phyloP scores from a whole-genome alignment of 1,140 invertebrate species.

The Nasonia giraulti region DNA sequence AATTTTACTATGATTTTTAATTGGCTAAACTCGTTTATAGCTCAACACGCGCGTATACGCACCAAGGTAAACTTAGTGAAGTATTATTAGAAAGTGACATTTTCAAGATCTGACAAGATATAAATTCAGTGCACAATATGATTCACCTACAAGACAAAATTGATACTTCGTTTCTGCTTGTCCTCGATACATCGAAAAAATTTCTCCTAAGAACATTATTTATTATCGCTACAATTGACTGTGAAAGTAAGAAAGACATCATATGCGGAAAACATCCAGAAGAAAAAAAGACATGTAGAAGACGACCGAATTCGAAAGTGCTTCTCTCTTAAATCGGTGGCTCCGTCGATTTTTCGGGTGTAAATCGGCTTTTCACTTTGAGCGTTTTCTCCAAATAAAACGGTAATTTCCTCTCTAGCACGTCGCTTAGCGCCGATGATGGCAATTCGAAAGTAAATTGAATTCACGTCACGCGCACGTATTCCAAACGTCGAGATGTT shows the following conservation, averaged over 20 bases:
- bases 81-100: constrained; percentile 32
- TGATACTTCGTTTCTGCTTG: constrained; percentile 19
- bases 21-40: neutral
- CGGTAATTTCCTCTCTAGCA: constrained; percentile 40
- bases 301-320: constrained; percentile 32
- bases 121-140: constrained; percentile 29
- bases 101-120: neutral
- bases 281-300: constrained; percentile 3
- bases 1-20: too few relatives aligned
- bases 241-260: constrained; percentile 37
- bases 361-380: constrained; percentile 33
- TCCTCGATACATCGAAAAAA: constrained; percentile 22
- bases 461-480: constrained; percentile 42
- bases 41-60: neutral
- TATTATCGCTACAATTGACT: constrained; percentile 23
- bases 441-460: constrained; percentile 49
- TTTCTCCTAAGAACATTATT: constrained; percentile 38
- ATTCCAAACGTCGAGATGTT: constrained; percentile 26
- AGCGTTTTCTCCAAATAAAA: constrained; percentile 49
- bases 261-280: constrained; percentile 11
- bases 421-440: constrained; percentile 31
- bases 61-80: neutral
- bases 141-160: constrained; percentile 13
- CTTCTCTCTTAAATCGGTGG: neutral
- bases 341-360: constrained; percentile 36